phyloP scores from a whole-genome alignment of 2,888 invertebrate species.

The Apoderus coryli region DNA sequence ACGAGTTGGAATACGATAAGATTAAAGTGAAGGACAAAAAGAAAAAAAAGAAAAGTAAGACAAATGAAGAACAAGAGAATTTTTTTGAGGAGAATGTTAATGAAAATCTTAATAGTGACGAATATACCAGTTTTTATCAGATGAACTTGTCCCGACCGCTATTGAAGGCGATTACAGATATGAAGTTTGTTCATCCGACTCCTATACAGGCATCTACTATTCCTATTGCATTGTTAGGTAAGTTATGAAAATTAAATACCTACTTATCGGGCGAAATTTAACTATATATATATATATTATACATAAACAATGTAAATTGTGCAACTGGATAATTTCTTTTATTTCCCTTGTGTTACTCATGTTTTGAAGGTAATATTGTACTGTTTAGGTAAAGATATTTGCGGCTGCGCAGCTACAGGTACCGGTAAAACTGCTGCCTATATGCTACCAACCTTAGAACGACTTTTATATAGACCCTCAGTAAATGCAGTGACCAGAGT shows the following conservation, averaged over 20 bases:
- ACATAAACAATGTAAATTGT: conserved; percentile 7
- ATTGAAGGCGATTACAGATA: conserved; percentile 73
- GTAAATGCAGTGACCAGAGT: conserved; percentile 59
- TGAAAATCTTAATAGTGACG: too few species aligned
- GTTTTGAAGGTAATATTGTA: conserved; percentile 2
- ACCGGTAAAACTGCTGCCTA: conserved; percentile 98
- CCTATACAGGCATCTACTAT: conserved; percentile 94
- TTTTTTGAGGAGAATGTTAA: conserved; percentile 41
- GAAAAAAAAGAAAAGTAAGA: conserved; percentile 28
- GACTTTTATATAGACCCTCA: conserved; percentile 74
- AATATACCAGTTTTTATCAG: conserved; percentile 59
- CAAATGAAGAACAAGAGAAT: conserved; percentile 33
- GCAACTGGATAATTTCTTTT: too few species aligned
- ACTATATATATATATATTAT: too few species aligned
- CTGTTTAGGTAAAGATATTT: conserved; percentile 74
- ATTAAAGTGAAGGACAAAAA: conserved; percentile 50
- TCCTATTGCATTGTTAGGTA: conserved; percentile 74
- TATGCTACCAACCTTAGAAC: conserved; percentile 92
- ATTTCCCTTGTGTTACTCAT: too few species aligned
- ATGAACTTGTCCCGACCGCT: conserved; percentile 94
- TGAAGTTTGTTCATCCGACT: conserved; percentile 89
- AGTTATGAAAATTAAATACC: too few species aligned
- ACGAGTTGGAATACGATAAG: conserved; percentile 59
- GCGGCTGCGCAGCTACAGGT: conserved; percentile 97
- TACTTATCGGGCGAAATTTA: too few species aligned